phyloP scores from a whole-genome alignment of 92 coral and sea anemone genomes.

The Phymanthus crucifer region DNA sequence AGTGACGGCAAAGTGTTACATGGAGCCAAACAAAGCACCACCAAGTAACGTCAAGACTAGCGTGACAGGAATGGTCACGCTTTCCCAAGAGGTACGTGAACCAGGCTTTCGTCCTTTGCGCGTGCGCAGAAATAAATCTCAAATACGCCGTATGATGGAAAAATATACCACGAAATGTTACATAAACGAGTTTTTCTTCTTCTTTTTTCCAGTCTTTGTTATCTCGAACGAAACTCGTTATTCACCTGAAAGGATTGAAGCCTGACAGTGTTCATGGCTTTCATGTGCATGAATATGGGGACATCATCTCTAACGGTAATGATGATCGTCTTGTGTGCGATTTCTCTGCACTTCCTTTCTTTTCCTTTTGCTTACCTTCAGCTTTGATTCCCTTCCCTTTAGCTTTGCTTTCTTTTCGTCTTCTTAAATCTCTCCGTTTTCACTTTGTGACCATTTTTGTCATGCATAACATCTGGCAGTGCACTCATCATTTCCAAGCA shows the following conservation, averaged over 20 bases:
- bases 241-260: not conserved
- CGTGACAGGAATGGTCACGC: slow-evolving; percentile 27
- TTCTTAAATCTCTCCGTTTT: no score
- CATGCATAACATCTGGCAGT: no score
- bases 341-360: no score
- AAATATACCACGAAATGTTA: no score
- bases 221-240: slow-evolving; percentile 7
- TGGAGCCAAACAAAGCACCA: slow-evolving; percentile 29
- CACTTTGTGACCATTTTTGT: no score
- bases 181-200: not conserved
- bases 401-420: no score
- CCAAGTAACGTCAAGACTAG: not conserved
- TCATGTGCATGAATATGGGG: slow-evolving; percentile 51
- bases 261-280: slow-evolving; percentile 33
- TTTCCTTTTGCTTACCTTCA: no score
- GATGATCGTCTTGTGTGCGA: not conserved
- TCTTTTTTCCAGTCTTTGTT: not conserved
- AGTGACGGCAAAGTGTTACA: slow-evolving; percentile 14
- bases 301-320: slow-evolving; percentile 39
- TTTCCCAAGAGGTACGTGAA: slow-evolving; percentile 30
- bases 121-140: no score
- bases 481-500: no score
- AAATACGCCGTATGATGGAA: not conserved
- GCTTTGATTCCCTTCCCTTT: no score
- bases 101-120: no score